A percentile compares a stretch with the other conserved stretches of the same genome.
Conservation (phyloP, 2,888 invertebrate species). For the Lasioglossum pauxillum region DNA sequence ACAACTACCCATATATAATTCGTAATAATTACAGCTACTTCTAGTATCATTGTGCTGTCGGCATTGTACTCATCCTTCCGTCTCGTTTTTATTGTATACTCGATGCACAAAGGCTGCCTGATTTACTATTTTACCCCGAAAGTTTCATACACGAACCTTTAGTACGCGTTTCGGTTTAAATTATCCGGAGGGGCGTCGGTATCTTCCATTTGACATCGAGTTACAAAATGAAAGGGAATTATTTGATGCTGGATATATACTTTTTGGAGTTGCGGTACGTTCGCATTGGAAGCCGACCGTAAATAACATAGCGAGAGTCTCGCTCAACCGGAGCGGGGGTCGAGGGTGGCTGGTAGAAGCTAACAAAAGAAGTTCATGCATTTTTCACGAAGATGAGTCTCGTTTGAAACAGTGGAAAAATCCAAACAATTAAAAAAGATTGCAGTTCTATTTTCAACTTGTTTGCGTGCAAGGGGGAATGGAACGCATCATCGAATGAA, state of each 20-base stretch:
- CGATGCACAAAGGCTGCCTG: neutral
- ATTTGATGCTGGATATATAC: neutral
- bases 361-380: neutral
- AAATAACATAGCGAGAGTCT: neutral
- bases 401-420: too few relatives aligned
- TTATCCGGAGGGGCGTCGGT: neutral
- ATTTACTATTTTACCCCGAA: neutral
- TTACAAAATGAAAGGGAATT: neutral
- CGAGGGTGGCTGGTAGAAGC: neutral
- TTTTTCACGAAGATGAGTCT: too few relatives aligned
- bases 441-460: too few relatives aligned
- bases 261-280: neutral
- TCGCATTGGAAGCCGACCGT: neutral
- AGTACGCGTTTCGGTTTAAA: neutral
- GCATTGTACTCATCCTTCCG: neutral
- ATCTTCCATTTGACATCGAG: neutral
- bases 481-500: too few relatives aligned
- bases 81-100: neutral
- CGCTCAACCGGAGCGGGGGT: neutral
- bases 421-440: too few relatives aligned
- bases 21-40: constrained; percentile 1
- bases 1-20: constrained; percentile 2
- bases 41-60: neutral
- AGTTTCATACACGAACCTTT: neutral
- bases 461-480: too few relatives aligned